Percentiles rank a stretch among this genome's conserved stretches.
These are phyloP conservation scores for Lasioglossum oenotherae DNA, from an alignment of 2,888 invertebrate species.

Conservation along the genomic window DNA sequence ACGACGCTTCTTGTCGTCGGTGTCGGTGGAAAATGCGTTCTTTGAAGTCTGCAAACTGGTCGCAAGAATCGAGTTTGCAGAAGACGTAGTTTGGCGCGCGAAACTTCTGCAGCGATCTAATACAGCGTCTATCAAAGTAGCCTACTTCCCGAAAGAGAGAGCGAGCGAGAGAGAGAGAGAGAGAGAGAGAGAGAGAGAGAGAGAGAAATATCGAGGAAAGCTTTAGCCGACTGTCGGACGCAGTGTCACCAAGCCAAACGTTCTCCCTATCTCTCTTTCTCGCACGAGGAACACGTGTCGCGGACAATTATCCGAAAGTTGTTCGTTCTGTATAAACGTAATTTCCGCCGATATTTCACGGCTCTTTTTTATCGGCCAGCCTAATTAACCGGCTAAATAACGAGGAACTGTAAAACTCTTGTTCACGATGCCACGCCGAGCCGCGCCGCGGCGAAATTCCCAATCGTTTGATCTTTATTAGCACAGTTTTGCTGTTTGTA, in stretches of 20 bases:
- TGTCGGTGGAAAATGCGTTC: neutral
- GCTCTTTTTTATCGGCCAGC: neutral
- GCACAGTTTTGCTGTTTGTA: neutral
- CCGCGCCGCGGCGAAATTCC: neutral
- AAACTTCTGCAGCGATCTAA: neutral
- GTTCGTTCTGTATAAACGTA: neutral
- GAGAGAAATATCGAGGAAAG: neutral
- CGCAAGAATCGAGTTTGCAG: neutral
- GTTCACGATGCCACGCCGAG: neutral
- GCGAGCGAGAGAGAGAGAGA: neutral
- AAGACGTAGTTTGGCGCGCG: neutral
- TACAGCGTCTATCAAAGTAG: neutral
- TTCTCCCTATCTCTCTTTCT: neutral
- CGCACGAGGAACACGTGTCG: neutral
- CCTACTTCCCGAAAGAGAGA: neutral
- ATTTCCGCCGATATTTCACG: neutral
- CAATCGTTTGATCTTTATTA: conserved; percentile 17
- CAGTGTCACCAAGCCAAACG: neutral
- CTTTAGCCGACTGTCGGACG: neutral
- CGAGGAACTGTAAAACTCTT: neutral
- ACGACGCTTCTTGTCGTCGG: neutral
- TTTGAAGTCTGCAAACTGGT: neutral
- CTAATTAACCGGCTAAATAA: neutral
- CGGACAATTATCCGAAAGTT: neutral
- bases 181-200: neutral